Conservation (phyloP, 1,140 invertebrate species). For the Heliconius nattereri region DNA sequence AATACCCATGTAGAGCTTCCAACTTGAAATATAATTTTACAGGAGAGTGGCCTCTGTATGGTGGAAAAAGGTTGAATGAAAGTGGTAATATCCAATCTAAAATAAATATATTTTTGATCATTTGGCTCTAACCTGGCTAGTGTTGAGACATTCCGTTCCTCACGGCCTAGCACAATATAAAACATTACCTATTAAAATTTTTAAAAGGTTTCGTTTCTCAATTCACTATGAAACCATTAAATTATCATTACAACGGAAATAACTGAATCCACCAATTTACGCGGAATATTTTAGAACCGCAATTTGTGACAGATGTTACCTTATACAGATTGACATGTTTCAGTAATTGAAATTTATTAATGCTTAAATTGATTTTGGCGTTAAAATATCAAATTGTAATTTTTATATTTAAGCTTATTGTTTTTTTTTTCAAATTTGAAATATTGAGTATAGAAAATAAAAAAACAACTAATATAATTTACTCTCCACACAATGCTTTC, state of each 20-base stretch:
- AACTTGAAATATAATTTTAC: background rate
- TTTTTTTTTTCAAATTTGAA: too few relatives aligned
- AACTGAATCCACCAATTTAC: constrained; percentile 23
- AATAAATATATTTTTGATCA: too few relatives aligned
- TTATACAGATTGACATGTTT: constrained; percentile 18
- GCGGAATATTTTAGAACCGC: constrained; percentile 30
- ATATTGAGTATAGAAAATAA: too few relatives aligned
- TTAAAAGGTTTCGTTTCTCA: background rate
- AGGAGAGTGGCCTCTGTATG: background rate
- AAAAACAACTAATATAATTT: too few relatives aligned
- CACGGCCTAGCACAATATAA: too few relatives aligned
- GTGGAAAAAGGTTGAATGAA: too few relatives aligned
- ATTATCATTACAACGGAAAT: constrained; percentile 12
- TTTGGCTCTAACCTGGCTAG: too few relatives aligned
- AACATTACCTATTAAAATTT: background rate
- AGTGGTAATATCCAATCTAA: too few relatives aligned
- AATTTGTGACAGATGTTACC: constrained; percentile 33
- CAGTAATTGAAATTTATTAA: constrained; percentile 16
- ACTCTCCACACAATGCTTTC: too few relatives aligned
- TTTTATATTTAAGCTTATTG: background rate
- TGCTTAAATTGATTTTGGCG: background rate
- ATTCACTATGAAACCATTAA: background rate
- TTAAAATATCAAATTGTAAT: background rate
- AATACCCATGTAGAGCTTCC: background rate
- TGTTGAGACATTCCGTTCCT: too few relatives aligned